Evolutionary conservation across 2,113 vertebrate species (phyloP).

Genomic region (Noturus placidus): DNA sequence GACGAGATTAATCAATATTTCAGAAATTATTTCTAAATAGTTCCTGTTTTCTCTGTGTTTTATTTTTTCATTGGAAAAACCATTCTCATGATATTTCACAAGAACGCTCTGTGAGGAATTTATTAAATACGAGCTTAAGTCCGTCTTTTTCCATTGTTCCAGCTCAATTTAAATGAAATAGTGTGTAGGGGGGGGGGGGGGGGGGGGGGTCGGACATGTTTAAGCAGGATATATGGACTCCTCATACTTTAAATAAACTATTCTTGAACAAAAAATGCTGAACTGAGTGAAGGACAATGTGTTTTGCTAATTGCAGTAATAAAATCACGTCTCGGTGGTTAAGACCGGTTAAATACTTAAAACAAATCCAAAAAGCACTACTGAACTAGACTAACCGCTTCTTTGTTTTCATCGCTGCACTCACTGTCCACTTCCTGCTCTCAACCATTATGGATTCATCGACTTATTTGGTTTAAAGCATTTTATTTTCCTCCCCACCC

Average conservation of each 20-base stretch:
- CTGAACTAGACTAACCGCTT: not conserved
- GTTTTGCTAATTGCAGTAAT: not conserved
- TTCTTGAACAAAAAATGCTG: not conserved
- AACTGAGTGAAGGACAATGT: not conserved
- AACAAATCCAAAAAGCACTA: not conserved
- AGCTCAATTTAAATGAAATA: not conserved
- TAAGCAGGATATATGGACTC: not conserved
- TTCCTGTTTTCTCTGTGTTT: not conserved
- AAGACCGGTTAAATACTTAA: not conserved
- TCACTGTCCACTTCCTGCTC: not conserved
- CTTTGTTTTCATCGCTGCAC: not conserved
- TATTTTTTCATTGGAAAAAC: not conserved
- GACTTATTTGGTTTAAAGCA: conserved; percentile 20
- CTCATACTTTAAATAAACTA: not conserved
- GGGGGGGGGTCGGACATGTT: too few species aligned
- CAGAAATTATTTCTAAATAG: not conserved
- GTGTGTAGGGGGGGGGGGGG: too few species aligned
- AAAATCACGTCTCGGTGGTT: not conserved
- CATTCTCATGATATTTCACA: not conserved
- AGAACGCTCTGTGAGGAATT: not conserved
- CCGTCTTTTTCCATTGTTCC: not conserved
- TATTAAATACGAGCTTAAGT: not conserved
- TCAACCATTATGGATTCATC: conserved; percentile 12
- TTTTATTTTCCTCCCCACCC: not conserved
- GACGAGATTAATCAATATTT: not conserved